Percentiles rank a stretch among this genome's conserved stretches.
Conservation (phyloP, 35 echinoderm and acorn worm genomes). For the Apostichopus californicus region DNA sequence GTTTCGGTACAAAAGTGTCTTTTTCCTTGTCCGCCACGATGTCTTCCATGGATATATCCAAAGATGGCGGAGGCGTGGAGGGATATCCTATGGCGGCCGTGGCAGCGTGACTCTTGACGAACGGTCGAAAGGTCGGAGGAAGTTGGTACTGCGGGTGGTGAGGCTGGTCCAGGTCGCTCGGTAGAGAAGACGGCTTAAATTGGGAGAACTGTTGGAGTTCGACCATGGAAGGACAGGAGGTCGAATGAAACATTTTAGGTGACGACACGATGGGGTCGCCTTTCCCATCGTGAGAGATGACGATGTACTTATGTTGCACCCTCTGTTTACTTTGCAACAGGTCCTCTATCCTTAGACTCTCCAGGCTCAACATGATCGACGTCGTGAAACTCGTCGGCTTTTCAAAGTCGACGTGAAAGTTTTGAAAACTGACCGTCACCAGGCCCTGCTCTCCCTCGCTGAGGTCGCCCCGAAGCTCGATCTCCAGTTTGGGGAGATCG, state of each 20-base stretch:
- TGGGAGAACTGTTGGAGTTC: conserved; percentile 59
- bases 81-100: conserved; percentile 23
- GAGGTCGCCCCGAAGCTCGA: conserved; percentile 78
- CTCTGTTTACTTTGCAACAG: conserved; percentile 63
- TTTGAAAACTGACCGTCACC: conserved; percentile 76
- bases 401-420: conserved; percentile 89
- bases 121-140: conserved; percentile 29
- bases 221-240: conserved; percentile 82
- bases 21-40: conserved; percentile 17
- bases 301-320: conserved; percentile 76
- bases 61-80: conserved; percentile 90
- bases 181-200: conserved; percentile 70
- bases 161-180: conserved; percentile 64
- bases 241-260: conserved; percentile 83
- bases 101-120: conserved; percentile 17
- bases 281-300: conserved; percentile 66
- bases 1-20: not conserved
- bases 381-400: conserved; percentile 71
- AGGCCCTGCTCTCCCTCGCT: conserved; percentile 94
- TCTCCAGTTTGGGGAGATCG: conserved; percentile 79
- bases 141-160: conserved; percentile 45
- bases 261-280: not conserved
- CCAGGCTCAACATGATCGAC: conserved; percentile 69
- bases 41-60: conserved; percentile 71
- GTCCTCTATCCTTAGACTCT: conserved; percentile 87